These are phyloP conservation scores for Pachyseris speciosa DNA, from an alignment of 64 coral and sea anemone genomes.

Conservation along the genomic window DNA sequence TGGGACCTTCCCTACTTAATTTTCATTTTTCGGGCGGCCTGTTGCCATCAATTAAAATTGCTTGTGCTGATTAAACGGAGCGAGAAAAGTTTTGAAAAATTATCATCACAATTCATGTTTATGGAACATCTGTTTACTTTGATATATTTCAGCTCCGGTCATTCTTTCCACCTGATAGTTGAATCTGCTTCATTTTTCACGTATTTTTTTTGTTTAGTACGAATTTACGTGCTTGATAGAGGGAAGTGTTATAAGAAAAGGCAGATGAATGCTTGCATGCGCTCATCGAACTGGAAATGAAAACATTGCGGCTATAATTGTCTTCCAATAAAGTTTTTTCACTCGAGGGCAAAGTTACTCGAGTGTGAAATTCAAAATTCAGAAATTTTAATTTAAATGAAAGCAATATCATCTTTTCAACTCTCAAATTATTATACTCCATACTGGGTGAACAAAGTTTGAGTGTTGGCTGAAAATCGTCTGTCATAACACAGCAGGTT, in stretches of 20 bases:
- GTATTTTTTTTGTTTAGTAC: too few species aligned
- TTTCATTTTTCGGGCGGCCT: too few species aligned
- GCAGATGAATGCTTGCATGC: background rate
- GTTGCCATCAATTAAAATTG: background rate
- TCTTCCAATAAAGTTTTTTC: too few species aligned
- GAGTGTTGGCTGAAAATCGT: too few species aligned
- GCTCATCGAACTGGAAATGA: background rate
- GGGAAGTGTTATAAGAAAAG: background rate
- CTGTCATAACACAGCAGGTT: too few species aligned
- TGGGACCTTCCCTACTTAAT: too few species aligned
- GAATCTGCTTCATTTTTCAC: too few species aligned
- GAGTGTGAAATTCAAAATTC: background rate
- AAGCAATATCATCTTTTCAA: too few species aligned
- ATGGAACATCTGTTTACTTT: background rate
- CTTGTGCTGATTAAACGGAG: background rate
- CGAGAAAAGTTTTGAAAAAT: background rate
- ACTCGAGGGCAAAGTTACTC: background rate
- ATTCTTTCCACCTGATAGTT: background rate
- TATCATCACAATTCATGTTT: constrained; percentile 22
- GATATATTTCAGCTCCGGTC: background rate
- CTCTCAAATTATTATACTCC: too few species aligned
- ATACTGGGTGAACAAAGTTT: too few species aligned
- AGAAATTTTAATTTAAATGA: background rate
- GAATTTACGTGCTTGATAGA: too few species aligned
- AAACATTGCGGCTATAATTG: too few species aligned